These are phyloP conservation scores for Caenorhabditis remanei DNA, from an alignment of 1,140 invertebrate genomes.

Conservation along the genomic window DNA sequence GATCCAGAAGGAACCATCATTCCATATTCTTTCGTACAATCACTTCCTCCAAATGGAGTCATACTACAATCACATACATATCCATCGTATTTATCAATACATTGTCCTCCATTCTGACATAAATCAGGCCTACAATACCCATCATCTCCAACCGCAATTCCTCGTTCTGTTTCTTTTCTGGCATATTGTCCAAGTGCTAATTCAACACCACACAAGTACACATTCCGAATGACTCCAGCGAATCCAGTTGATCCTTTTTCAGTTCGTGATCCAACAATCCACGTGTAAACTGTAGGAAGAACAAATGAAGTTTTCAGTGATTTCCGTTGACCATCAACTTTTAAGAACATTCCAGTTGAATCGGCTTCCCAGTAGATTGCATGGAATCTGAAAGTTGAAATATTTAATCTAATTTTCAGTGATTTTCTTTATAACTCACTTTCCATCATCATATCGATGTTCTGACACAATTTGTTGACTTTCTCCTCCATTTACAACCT, in stretches of 20 bases:
- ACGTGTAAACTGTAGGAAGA: constrained; percentile 71
- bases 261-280: constrained; percentile 73
- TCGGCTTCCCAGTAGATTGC: constrained; percentile 75
- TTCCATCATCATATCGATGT: constrained; percentile 42
- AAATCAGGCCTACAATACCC: constrained; percentile 70
- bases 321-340: constrained; percentile 69
- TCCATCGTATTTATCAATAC: constrained; percentile 75
- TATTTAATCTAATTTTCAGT: constrained; percentile 56
- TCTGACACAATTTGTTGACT: constrained; percentile 70
- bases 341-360: constrained; percentile 68
- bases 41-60: constrained; percentile 75
- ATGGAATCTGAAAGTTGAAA: constrained; percentile 70
- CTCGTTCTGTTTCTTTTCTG: constrained; percentile 57
- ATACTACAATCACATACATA: constrained; percentile 74
- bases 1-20: constrained; percentile 76
- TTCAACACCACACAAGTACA: constrained; percentile 71
- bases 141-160: constrained; percentile 70
- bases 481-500: constrained; percentile 69
- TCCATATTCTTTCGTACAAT: constrained; percentile 77
- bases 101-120: constrained; percentile 72
- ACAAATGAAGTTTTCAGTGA: constrained; percentile 65
- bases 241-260: constrained; percentile 70
- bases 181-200: constrained; percentile 68
- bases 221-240: constrained; percentile 73
- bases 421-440: not conserved